phyloP scores from a whole-genome alignment of 2,113 vertebrate species.

The Odocoileus virginianus region DNA sequence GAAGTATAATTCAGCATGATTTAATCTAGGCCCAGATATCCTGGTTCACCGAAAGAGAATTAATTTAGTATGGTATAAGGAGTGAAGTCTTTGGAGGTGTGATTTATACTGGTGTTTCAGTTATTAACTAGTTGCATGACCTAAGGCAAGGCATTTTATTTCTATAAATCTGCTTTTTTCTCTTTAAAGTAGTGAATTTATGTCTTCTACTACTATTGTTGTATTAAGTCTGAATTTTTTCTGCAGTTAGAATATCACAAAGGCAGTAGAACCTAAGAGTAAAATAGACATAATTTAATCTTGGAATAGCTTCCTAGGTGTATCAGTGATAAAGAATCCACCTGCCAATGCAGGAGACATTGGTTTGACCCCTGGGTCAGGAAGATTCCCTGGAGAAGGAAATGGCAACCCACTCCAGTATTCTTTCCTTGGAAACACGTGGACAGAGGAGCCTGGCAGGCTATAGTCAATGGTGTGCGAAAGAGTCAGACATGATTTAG shows the following conservation, averaged over 20 bases:
- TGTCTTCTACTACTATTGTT: background rate
- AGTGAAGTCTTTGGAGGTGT: background rate
- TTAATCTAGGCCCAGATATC: background rate
- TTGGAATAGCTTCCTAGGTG: background rate
- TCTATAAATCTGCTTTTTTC: background rate
- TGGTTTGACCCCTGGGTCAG: background rate
- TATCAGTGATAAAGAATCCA: background rate
- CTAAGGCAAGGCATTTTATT: background rate
- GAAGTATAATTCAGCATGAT: background rate
- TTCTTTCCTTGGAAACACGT: background rate
- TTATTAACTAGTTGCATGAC: background rate
- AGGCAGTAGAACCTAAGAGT: background rate
- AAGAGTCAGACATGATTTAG: background rate
- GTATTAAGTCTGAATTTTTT: background rate
- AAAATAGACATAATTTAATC: background rate
- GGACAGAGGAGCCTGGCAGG: background rate
- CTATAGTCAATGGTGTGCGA: accelerated
- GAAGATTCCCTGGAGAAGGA: background rate
- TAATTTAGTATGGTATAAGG: background rate
- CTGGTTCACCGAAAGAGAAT: background rate
- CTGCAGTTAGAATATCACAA: background rate
- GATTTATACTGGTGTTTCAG: background rate
- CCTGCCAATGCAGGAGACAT: background rate
- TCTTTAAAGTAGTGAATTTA: background rate
- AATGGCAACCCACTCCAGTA: background rate